Conservation (phyloP, 2,113 vertebrate species). For the Cettia cetti region DNA sequence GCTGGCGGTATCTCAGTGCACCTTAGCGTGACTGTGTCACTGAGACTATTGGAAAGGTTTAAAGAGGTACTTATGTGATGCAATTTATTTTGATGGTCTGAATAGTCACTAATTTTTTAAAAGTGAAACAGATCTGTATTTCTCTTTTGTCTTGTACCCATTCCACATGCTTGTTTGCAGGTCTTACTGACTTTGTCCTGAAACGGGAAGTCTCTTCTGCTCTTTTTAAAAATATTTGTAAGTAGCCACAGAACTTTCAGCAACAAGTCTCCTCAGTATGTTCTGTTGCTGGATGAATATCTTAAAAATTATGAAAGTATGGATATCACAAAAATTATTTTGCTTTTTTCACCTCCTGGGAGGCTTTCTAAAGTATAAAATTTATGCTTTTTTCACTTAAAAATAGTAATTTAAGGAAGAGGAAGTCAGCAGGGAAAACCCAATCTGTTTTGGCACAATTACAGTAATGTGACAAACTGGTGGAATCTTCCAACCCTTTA, state of each 20-base stretch:
- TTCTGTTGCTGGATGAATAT: not conserved
- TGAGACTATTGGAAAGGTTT: not conserved
- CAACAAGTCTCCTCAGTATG: rapidly evolving
- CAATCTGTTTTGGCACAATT: not conserved
- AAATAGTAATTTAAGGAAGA: not conserved
- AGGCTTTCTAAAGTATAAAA: not conserved
- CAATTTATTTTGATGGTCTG: not conserved
- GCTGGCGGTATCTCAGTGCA: not conserved
- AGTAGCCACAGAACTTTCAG: not conserved
- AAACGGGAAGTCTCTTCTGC: not conserved
- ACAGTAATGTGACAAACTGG: not conserved
- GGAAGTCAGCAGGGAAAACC: not conserved
- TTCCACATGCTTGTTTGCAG: not conserved
- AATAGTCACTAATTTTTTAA: not conserved
- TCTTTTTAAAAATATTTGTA: not conserved
- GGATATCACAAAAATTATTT: not conserved
- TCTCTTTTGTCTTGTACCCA: not conserved
- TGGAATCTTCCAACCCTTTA: not conserved
- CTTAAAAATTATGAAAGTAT: not conserved
- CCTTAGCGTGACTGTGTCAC: not conserved
- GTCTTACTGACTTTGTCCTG: not conserved
- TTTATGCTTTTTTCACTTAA: not conserved
- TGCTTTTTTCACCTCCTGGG: not conserved
- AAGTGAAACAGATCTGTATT: not conserved
- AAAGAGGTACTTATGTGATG: not conserved